Evolutionary conservation across 2,113 vertebrate species (phyloP), one percentile per base, ranked within the genome.

Genomic region (Pomatostomus ruficeps): DNA sequence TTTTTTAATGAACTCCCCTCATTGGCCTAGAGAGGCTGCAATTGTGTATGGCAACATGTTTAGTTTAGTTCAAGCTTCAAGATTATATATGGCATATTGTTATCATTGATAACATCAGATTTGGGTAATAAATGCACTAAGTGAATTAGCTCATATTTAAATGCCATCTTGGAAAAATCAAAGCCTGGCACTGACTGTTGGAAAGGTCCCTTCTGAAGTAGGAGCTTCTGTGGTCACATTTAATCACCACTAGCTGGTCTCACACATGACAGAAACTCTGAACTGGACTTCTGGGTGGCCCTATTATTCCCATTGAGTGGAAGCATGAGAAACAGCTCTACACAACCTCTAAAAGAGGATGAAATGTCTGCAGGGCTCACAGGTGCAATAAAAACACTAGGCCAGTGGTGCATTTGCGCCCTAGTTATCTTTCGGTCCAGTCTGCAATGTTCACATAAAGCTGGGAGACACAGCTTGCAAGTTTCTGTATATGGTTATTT

Each of bases 291-390:
- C 28, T 72, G 31, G 1, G 5, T 61, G 13, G 22, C 24, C 36
- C 12, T 82, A 0, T 36, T 82, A 51, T 74, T 93, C 28, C 29
- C 16, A 52, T 1, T 16, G 33, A 66, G 8, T 28, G 6, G 14
- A 85, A 57, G 31, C 54, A 55, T 4, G 2, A 63, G 35, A 67
- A 89, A 70, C 10, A 62, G 29, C 22, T 75, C 12, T 16, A 20
- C 42, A 51, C 8, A 24, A 33, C 4, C 20, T 10, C 7, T 17
- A 26, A 3, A 0, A 54, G 46, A 73, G 21, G 2, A 61, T 14
- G 1, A 88, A 72, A 62, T 18, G 17, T 15, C 10, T 68, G 4
- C 21, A 88, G 31, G 21, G 79, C 19, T 4, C 22, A 36, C 28
- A 75, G 26, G 11, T 63, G 10, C 23, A 58, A 33, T 75, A 46